Evolutionary conservation across 2,888 invertebrate species (phyloP).

Genomic region (Cyaniris semiargus): DNA sequence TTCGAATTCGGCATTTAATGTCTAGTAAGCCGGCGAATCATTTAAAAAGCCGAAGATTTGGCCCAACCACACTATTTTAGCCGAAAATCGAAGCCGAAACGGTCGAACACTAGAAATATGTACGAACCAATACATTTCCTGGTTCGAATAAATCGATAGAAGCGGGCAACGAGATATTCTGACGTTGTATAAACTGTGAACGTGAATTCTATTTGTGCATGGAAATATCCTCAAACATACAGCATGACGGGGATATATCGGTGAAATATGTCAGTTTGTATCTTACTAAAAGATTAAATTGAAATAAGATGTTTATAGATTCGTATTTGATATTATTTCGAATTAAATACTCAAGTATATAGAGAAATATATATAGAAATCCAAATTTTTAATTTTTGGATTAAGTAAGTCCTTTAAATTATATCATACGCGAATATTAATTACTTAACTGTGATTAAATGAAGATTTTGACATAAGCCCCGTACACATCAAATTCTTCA

Average conservation of each 20-base stretch:
- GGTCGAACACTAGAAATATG: neutral
- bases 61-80: neutral
- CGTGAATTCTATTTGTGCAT: conserved; percentile 8
- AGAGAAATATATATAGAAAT: no score
- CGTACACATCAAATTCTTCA: no score
- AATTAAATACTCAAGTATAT: no score
- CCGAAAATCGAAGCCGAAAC: neutral
- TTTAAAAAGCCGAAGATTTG: neutral
- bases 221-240: neutral
- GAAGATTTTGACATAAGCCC: no score
- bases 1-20: neutral
- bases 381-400: no score
- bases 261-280: neutral
- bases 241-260: neutral
- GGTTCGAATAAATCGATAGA: conserved; percentile 17
- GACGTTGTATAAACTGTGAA: conserved; percentile 17
- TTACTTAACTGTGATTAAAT: no score
- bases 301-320: neutral
- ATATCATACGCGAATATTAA: no score
- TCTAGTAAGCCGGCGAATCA: neutral
- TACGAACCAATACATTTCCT: conserved; percentile 26
- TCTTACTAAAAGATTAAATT: neutral
- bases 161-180: conserved; percentile 11
- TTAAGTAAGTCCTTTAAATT: no score
- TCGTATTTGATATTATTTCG: no score